Base-by-base conservation (phyloP, 2,797 vertebrate species). In the Sarcophilus harrisii region DNA sequence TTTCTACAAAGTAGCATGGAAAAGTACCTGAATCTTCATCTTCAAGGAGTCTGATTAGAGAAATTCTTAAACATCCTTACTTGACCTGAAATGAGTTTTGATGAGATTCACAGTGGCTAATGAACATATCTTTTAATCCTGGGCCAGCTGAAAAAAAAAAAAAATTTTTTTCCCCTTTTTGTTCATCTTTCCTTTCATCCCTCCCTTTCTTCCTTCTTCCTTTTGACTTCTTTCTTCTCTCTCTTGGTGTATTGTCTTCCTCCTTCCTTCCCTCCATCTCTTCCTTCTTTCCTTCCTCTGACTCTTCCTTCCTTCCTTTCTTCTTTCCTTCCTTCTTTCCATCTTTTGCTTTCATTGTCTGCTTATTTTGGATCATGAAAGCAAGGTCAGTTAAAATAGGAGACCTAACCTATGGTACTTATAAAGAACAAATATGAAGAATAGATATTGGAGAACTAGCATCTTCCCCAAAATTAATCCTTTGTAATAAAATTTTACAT, bases 1-100 rank as follows among this genome's bases (percentile, higher is more conserved):
- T 54, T 90, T 60, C 38, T 92, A 45, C 1, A 90, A 24, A 59
- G 0, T 58, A 58, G 94, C 96, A 97, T 52, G 95, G 28, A 55
- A 59, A 96, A 91, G 62, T 95, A 97, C 49, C 66, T 52, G 8
- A 95, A 95, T 1, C 0, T 90, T n/a, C n/a, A 94, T 92, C 45
- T 24, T 27, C 18, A 59, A 58, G 38, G 12, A 94, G 27, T 92
- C 81, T 81, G 59, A 5, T 57, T 93, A 96, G 94, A 55, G 45
- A 93, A 90, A 1, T 3, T 89, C 73, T 28, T 11, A 57, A 89
- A 13, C 59, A 11, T 96, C 16, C 16, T 2, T 87, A 1, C 90
- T 45, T 94, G 58, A 96, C 59, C 92, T 95, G 90, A 95, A 60
- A 54, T 21, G 95, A 12, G 27, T 0, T 95, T 94, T 62, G 14